Evolutionary conservation across 1,140 invertebrate genomes (phyloP), one percentile per base, ranked within the genome.

Genomic region (Drosophila parabipectinata): DNA sequence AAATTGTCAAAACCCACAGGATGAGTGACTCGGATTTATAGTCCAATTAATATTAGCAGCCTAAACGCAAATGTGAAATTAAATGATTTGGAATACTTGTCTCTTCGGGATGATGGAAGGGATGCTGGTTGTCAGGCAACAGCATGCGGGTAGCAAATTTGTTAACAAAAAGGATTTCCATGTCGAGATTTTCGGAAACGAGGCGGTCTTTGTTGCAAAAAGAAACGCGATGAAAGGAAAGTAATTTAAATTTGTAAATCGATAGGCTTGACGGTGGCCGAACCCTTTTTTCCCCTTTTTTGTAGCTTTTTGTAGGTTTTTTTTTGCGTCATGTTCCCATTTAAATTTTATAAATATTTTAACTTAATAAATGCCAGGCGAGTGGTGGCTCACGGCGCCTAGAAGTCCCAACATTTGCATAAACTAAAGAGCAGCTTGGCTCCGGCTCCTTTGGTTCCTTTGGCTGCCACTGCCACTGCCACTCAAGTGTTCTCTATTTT

Each of bases 341-440:
- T 79, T 79, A 83, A 76, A 84, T 72, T 84, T 79, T 84, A 79
- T 84, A 84, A 84, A 84, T 84, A 84, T 79, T 84, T 76, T 77
- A 85, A 84, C 66, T 68, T 84, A 80, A 84, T 84, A 84, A 85
- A 84, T 84, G 76, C 67, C 41, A 41, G 56, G 62, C 72, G 62
- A 52, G 60, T 69, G 78, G 66, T 64, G 53, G 81, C 53, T 58
- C 15, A 37, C 52, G 79, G 59, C 75, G 75, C 79, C 79, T 62
- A 41, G 30, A 66, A 71, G 66, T 57, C 62, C 67, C 55, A 60
- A 62, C 50, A 85, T 84, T 84, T 85, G 59, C 81, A 84, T 84
- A 79, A 84, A 77, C 80, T 79, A 50, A 61, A 67, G 41, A 56
- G 50, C 10, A 51, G 57, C 61, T 39, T 21, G 24, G 10, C 50